These are phyloP conservation scores for Lonchura striata DNA, from an alignment of 2,113 vertebrate species.

Conservation along the genomic window DNA sequence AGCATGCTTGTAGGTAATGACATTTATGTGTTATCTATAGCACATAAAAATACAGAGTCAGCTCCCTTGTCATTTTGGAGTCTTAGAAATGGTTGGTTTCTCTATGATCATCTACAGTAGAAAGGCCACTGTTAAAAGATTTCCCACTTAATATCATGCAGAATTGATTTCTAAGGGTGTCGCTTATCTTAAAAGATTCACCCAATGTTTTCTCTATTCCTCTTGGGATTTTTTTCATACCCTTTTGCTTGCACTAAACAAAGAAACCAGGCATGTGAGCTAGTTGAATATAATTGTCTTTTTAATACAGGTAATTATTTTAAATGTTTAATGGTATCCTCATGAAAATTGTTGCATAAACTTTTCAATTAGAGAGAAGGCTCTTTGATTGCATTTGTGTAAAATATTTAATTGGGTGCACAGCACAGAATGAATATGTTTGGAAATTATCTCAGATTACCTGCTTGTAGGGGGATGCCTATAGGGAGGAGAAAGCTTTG, in stretches of 20 bases:
- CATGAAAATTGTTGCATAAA: constrained; percentile 14
- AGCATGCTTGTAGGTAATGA: not conserved
- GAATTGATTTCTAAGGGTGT: not conserved
- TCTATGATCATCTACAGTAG: not conserved
- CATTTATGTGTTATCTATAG: not conserved
- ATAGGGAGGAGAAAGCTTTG: constrained; percentile 7
- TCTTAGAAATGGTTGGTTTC: not conserved
- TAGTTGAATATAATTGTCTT: constrained; percentile 38
- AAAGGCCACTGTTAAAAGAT: not conserved
- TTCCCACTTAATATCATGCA: not conserved
- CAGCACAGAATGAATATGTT: not conserved
- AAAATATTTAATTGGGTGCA: constrained; percentile 16
- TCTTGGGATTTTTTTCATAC: not conserved
- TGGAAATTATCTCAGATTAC: constrained; percentile 20
- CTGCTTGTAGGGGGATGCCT: not conserved
- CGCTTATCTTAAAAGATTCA: not conserved
- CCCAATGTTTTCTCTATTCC: not conserved
- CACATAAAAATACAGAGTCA: not conserved
- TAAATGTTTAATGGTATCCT: constrained; percentile 10
- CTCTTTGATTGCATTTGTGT: not conserved
- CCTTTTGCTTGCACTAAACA: not conserved
- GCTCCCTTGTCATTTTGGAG: not conserved
- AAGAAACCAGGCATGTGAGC: not conserved
- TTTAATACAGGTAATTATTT: constrained; percentile 29
- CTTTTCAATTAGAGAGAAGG: constrained; percentile 6